phyloP scores from a whole-genome alignment of 2,888 invertebrate species.

The Zeuzera pyrina region DNA sequence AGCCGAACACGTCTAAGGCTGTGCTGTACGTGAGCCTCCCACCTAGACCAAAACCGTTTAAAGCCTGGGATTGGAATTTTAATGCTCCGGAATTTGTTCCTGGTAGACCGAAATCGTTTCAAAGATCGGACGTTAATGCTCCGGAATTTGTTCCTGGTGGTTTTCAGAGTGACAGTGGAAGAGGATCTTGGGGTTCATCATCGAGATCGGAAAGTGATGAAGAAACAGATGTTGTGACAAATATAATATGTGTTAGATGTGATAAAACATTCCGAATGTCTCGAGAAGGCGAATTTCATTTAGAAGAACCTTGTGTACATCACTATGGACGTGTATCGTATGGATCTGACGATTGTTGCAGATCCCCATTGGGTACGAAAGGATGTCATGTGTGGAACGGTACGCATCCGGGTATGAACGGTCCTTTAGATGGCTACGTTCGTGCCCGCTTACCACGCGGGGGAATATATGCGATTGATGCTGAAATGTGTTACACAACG shows the following conservation, averaged over 20 bases:
- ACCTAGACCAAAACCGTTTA: conserved; percentile 59
- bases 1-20: conserved; percentile 73
- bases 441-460: conserved; percentile 68
- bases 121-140: conserved; percentile 77
- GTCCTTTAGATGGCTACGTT: conserved; percentile 79
- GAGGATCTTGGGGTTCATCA: conserved; percentile 69
- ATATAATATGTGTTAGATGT: conserved; percentile 81
- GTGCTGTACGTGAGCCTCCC: conserved; percentile 75
- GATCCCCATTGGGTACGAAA: conserved; percentile 49
- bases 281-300: conserved; percentile 79
- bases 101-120: too few species aligned
- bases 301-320: conserved; percentile 83
- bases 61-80: too few species aligned
- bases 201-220: conserved; percentile 72
- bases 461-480: conserved; percentile 89
- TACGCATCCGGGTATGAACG: conserved; percentile 78
- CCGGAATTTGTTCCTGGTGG: conserved; percentile 76
- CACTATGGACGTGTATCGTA: conserved; percentile 90
- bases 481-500: conserved; percentile 97
- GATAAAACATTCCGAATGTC: conserved; percentile 80
- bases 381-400: conserved; percentile 92
- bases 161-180: conserved; percentile 68
- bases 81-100: too few species aligned
- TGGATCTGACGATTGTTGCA: conserved; percentile 79
- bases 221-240: conserved; percentile 72